A percentile compares a stretch with the other conserved stretches of the same genome.
These are phyloP conservation scores for Neogobius melanostomus DNA, from an alignment of 2,113 vertebrate species.

Conservation along the genomic window DNA sequence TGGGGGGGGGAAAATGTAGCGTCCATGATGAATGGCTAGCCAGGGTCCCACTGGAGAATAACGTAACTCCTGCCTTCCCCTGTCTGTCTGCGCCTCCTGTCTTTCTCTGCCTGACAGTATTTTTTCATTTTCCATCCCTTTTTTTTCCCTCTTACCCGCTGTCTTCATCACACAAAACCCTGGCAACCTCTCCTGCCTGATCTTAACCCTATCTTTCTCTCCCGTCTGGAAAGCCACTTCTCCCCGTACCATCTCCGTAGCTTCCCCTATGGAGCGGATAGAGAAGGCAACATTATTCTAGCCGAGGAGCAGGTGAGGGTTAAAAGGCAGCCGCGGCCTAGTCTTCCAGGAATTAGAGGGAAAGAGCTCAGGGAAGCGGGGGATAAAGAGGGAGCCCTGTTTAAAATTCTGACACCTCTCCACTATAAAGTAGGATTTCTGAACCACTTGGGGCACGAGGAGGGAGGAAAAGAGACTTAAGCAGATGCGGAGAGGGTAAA, in stretches of 20 bases:
- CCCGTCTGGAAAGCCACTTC: conserved; percentile 36
- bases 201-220: conserved; percentile 55
- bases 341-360: conserved; percentile 76
- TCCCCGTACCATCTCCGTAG: conserved; percentile 36
- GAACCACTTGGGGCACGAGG: conserved; percentile 74
- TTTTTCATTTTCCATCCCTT: conserved; percentile 39
- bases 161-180: conserved; percentile 22
- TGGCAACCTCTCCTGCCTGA: conserved; percentile 35
- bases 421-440: conserved; percentile 78
- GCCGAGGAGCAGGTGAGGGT: conserved; percentile 70
- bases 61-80: conserved; percentile 55
- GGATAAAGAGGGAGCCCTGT: conserved; percentile 73
- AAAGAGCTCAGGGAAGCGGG: conserved; percentile 68
- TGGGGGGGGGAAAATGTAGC: conserved; percentile 24
- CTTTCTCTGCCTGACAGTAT: conserved; percentile 47
- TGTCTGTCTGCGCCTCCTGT: conserved; percentile 50
- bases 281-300: conserved; percentile 72
- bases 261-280: conserved; percentile 38
- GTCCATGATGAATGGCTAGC: conserved; percentile 67
- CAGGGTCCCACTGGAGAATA: conserved; percentile 67
- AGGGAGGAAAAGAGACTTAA: conserved; percentile 73
- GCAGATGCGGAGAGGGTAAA: conserved; percentile 78
- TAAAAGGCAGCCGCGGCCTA: conserved; percentile 72
- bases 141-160: conserved; percentile 12
- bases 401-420: conserved; percentile 80